Evolutionary conservation across 2,888 invertebrate species (phyloP).

Genomic region (Dasysyrphus tricinctus): DNA sequence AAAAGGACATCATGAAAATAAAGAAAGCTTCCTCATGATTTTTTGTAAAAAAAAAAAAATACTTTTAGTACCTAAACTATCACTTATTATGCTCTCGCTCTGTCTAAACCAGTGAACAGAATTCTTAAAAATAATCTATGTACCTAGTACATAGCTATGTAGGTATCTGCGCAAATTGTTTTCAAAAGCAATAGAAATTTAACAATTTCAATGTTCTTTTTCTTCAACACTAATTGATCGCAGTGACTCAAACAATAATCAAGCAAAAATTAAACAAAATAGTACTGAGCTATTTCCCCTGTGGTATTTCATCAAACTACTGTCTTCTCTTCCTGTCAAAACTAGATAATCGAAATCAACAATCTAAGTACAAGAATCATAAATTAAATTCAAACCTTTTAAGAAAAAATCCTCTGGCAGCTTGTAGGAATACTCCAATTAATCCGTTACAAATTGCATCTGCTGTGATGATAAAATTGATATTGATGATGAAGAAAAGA

Average conservation of each 20-base stretch:
- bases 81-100: too few relatives aligned
- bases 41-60: too few relatives aligned
- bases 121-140: too few relatives aligned
- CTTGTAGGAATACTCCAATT: constrained; percentile 48
- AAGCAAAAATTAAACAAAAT: background rate
- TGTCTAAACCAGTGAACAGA: too few relatives aligned
- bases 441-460: constrained; percentile 58
- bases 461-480: constrained; percentile 1
- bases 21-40: too few relatives aligned
- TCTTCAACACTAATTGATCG: background rate
- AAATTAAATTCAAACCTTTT: constrained; percentile 54
- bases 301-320: constrained; percentile 18
- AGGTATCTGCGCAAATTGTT: too few relatives aligned
- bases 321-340: background rate
- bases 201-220: too few relatives aligned
- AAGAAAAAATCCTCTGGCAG: constrained; percentile 38
- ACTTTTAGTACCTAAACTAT: too few relatives aligned
- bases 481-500: constrained; percentile 12
- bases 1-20: too few relatives aligned
- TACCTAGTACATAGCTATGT: too few relatives aligned
- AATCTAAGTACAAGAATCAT: background rate
- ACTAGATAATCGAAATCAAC: too few relatives aligned
- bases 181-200: too few relatives aligned
- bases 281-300: background rate
- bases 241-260: background rate